Evolutionary conservation across 2,113 vertebrate genomes (phyloP).

Genomic region (Coturnix japonica): DNA sequence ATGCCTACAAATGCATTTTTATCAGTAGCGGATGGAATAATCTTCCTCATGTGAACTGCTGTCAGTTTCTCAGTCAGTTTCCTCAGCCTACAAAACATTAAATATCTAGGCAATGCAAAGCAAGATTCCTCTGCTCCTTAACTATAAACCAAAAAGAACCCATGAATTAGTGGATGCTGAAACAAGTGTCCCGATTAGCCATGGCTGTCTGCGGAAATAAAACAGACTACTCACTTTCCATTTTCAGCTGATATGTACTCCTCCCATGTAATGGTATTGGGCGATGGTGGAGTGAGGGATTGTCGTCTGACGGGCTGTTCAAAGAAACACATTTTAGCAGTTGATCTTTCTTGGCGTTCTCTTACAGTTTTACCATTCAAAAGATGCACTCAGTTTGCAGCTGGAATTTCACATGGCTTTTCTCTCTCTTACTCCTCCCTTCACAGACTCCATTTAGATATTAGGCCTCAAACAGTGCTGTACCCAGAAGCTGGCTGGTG

Average conservation of each 20-base stretch:
- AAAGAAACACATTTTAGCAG: background rate
- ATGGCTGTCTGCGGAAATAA: too few relatives aligned
- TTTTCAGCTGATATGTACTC: slow-evolving; percentile 96
- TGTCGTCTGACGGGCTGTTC: slow-evolving; percentile 89
- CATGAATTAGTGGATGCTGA: fast-evolving
- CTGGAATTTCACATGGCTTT: background rate
- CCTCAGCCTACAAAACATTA: background rate
- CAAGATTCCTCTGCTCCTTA: fast-evolving
- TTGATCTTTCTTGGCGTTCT: background rate
- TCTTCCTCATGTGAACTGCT: fast-evolving
- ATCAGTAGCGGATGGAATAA: background rate
- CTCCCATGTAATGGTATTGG: slow-evolving; percentile 96
- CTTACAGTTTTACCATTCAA: background rate
- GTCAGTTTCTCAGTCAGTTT: background rate
- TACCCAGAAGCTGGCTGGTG: fast-evolving
- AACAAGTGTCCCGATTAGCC: too few relatives aligned
- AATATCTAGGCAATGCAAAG: background rate
- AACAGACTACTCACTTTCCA: slow-evolving; percentile 86
- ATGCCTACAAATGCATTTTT: fast-evolving
- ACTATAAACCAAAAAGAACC: fast-evolving
- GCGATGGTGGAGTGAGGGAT: slow-evolving; percentile 90
- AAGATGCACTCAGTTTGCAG: background rate
- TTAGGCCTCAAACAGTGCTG: background rate
- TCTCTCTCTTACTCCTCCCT: background rate
- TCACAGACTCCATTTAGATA: too few relatives aligned